A percentile compares a stretch with the other conserved stretches of the same genome.
These are phyloP conservation scores for Poicephalus meyeri DNA, from an alignment of 2,113 vertebrate genomes.

Conservation along the genomic window DNA sequence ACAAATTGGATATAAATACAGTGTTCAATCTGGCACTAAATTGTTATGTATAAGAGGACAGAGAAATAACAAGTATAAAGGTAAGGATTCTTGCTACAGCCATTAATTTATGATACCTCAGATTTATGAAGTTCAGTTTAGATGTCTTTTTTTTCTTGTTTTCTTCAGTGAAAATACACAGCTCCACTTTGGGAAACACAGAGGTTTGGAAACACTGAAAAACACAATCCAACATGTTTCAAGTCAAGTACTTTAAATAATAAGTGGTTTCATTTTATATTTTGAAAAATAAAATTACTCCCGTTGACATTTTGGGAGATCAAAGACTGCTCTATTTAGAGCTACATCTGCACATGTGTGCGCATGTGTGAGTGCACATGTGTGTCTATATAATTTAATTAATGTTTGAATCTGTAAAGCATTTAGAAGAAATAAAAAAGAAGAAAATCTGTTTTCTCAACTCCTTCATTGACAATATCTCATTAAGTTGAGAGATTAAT, in stretches of 20 bases:
- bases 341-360: not conserved
- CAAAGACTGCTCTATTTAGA: not conserved
- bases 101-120: not conserved
- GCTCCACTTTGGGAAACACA: not conserved
- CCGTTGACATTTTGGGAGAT: not conserved
- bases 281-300: not conserved
- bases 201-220: not conserved
- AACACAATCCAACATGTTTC: not conserved
- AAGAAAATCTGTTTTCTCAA: constrained; percentile 44
- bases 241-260: not conserved
- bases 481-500: constrained; percentile 33
- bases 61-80: not conserved
- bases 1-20: not conserved
- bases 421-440: constrained; percentile 27
- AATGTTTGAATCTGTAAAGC: constrained; percentile 16
- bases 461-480: constrained; percentile 40
- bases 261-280: not conserved
- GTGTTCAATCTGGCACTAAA: not conserved
- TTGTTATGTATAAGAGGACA: not conserved
- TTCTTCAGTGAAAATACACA: not conserved
- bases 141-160: not conserved
- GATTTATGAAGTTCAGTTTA: not conserved
- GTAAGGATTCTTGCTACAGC: not conserved
- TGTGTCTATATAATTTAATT: not conserved
- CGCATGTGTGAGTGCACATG: rapidly evolving